Percentiles rank a stretch among this genome's conserved stretches.
Conservation (phyloP, 1,140 invertebrate species). For the Philaenus spumarius region DNA sequence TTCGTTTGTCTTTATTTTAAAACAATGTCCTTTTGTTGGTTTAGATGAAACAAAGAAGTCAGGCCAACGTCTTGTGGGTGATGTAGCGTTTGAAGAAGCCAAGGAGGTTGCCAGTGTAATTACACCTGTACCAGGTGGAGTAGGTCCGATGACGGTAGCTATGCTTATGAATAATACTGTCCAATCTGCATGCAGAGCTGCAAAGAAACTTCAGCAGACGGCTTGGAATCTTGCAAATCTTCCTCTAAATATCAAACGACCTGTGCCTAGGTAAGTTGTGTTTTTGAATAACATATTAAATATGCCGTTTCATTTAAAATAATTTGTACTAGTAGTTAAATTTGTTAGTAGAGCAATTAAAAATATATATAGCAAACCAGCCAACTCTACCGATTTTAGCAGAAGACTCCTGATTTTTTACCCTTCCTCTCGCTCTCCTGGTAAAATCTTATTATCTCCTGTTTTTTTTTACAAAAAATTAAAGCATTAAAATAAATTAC, state of each 20-base stretch:
- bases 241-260: constrained; percentile 49
- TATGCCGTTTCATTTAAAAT: too few relatives aligned
- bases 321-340: too few relatives aligned
- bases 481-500: too few relatives aligned
- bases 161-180: constrained; percentile 98
- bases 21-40: not conserved
- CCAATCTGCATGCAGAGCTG: constrained; percentile 61
- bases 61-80: constrained; percentile 85
- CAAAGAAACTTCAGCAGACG: constrained; percentile 45
- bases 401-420: too few relatives aligned
- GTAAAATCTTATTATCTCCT: too few relatives aligned
- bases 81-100: constrained; percentile 84
- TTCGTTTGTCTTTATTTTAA: constrained; percentile 8
- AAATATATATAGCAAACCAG: too few relatives aligned
- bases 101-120: constrained; percentile 76
- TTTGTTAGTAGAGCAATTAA: too few relatives aligned
- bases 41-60: constrained; percentile 76
- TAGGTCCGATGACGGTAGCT: constrained; percentile 97
- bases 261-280: constrained; percentile 69
- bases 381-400: too few relatives aligned
- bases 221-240: constrained; percentile 60
- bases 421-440: too few relatives aligned
- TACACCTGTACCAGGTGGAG: constrained; percentile 96
- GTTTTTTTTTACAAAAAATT: too few relatives aligned
- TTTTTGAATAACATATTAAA: too few relatives aligned